phyloP scores from a whole-genome alignment of 2,797 vertebrate genomes.

The Hyperoplus immaculatus region DNA sequence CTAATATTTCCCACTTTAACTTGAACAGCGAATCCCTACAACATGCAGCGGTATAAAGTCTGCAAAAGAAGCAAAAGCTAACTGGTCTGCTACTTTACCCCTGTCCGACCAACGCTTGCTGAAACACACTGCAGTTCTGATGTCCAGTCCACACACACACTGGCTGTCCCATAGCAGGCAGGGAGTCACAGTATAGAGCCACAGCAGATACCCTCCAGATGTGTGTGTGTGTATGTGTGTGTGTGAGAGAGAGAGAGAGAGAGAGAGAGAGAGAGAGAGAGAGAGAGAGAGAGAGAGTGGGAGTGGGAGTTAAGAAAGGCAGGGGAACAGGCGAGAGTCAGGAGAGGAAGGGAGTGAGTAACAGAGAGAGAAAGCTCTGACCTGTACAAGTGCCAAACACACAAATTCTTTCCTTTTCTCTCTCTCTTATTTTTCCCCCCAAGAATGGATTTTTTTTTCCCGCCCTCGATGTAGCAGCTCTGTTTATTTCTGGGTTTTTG shows the following conservation, averaged over 20 bases:
- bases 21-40: slow-evolving; percentile 26
- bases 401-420: slow-evolving; percentile 81
- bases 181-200: slow-evolving; percentile 72
- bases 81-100: slow-evolving; percentile 67
- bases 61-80: slow-evolving; percentile 27
- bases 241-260: slow-evolving; percentile 60
- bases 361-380: slow-evolving; percentile 66
- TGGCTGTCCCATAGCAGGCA: slow-evolving; percentile 86
- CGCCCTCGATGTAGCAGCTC: slow-evolving; percentile 45
- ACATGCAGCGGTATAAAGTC: slow-evolving; percentile 45
- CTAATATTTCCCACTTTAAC: slow-evolving; percentile 17
- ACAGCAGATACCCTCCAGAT: slow-evolving; percentile 90
- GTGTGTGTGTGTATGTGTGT: slow-evolving; percentile 55
- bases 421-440: slow-evolving; percentile 29
- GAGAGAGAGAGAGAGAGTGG: slow-evolving; percentile 69
- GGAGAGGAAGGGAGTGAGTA: slow-evolving; percentile 58
- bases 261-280: slow-evolving; percentile 55
- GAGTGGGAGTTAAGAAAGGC: slow-evolving; percentile 64
- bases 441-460: slow-evolving; percentile 20
- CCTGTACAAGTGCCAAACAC: slow-evolving; percentile 74
- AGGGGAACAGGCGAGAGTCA: slow-evolving; percentile 53
- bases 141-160: slow-evolving; percentile 67
- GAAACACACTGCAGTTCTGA: slow-evolving; percentile 66
- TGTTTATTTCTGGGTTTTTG: slow-evolving; percentile 31
- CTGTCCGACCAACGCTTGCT: slow-evolving; percentile 44